phyloP scores from a whole-genome alignment of 2,113 vertebrate genomes.

The Prolemur simus region DNA sequence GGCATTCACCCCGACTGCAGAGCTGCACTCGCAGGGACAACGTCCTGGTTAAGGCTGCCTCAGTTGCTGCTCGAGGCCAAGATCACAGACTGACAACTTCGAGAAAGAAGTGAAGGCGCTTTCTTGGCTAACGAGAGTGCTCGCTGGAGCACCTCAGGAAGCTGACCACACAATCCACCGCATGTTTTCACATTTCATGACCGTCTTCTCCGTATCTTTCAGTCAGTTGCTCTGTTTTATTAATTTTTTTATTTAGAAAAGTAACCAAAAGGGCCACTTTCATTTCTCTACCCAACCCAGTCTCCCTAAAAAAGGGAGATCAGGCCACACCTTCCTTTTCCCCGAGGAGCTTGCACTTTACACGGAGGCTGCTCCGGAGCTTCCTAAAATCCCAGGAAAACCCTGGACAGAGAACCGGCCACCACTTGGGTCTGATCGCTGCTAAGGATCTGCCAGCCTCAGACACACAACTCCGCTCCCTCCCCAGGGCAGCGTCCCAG shows the following conservation, averaged over 20 bases:
- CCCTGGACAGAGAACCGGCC: accelerated
- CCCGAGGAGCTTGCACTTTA: background rate
- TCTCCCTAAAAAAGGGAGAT: background rate
- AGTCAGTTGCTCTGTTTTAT: background rate
- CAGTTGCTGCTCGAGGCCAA: background rate
- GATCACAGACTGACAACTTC: background rate
- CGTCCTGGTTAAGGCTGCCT: background rate
- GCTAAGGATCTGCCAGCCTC: background rate
- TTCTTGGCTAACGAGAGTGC: accelerated
- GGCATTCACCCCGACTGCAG: too few species aligned
- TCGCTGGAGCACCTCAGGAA: too few species aligned
- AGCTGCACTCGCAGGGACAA: background rate
- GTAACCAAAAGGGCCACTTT: background rate
- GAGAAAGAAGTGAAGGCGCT: background rate
- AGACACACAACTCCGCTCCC: too few species aligned
- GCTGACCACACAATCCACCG: accelerated
- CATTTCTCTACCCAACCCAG: background rate
- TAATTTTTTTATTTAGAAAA: background rate
- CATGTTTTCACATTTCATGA: background rate
- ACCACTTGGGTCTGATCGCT: background rate
- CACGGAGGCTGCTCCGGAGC: background rate
- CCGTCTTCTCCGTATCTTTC: background rate
- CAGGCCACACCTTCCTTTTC: background rate
- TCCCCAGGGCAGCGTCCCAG: too few species aligned
- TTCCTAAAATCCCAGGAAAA: background rate